Base-by-base conservation (phyloP, 92 coral and sea anemone species). In the Meandrina meandrites region DNA sequence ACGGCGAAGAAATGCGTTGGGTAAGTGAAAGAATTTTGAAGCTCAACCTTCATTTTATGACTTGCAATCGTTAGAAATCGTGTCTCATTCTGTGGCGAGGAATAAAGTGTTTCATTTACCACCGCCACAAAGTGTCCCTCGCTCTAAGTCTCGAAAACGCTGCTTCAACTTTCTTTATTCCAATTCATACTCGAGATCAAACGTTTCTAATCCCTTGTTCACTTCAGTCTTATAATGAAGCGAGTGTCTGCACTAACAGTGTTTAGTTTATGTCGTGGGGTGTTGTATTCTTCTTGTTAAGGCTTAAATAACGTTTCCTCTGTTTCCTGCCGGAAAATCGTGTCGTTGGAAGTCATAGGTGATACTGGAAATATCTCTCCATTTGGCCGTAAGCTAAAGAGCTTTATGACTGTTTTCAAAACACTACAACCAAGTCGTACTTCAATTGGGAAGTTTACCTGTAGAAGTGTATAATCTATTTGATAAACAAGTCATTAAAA, bases 401-500 rank as follows among this genome's bases (percentile, higher is more conserved):
- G 66, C 67, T 76, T 50, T 85, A 48, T 30, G 47, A 68, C 34
- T 24, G 60, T 64, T 76, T 40, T 28, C 57, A 34, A 50, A 82
- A 42, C 82, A 76, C 51, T 27, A 15, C 36, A 60, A 66, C 45
- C 45, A 48, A 21, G 27, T 73, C 58, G 30, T 48, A 50, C 68
- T 48, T 70, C 48, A 51, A 48, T n/a, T 69, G 21, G 53, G 40
- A 54, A 48, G 69, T 83, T 70, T 70, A 83, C 86, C 86, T 19
- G 62, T 6, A 62, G 75, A 84, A 73, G 81, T 84, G 57, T 35
- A 76, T 76, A 85, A 77, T 64, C 81, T 76, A 6, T 21, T 28
- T 28, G 77, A 64, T 85, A 85, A 85, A 76, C 88, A 76, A 80
- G 54, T 80, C 75, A 80, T 80, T 37, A 35, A 62, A 80, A 58